Percentiles rank a stretch among this genome's conserved stretches.
phyloP scores from a whole-genome alignment of 30 jellyfish, hydroid and myxozoan species.

The Phacellophora camtschatica region DNA sequence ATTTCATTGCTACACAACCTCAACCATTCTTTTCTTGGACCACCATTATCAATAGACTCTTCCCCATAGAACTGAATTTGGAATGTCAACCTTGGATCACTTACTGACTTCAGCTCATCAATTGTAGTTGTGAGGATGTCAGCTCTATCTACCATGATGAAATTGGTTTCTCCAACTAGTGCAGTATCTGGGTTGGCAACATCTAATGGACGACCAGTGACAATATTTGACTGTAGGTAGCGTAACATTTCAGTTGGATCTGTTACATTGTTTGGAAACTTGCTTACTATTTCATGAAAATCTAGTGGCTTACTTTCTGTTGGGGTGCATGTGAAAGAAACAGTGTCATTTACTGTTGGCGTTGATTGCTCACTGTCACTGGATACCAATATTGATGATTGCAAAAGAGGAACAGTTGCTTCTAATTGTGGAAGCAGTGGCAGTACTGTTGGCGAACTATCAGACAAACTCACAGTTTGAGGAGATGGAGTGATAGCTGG shows the following conservation, averaged over 20 bases:
- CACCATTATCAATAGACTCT: constrained; percentile 53
- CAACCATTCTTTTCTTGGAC: constrained; percentile 61
- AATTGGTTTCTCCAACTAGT: constrained; percentile 47
- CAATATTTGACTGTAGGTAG: constrained; percentile 19
- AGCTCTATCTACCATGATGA: constrained; percentile 40
- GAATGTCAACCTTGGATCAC: constrained; percentile 36
- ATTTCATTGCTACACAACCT: constrained; percentile 24
- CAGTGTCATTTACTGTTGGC: no score
- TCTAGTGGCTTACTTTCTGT: no score
- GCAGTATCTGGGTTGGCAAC: background rate
- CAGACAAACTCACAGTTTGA: no score
- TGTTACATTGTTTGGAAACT: no score
- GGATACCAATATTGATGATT: no score
- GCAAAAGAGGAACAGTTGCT: no score
- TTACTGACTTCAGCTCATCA: constrained; percentile 25
- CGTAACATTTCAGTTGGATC: constrained; percentile 35
- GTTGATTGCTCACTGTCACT: no score
- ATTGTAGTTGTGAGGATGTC: constrained; percentile 24
- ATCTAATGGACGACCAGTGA: constrained; percentile 34
- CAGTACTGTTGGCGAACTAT: no score
- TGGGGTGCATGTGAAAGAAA: no score
- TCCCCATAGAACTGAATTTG: constrained; percentile 65
- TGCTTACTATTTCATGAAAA: no score
- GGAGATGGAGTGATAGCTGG: no score
- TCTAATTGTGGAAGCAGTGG: no score